Evolutionary conservation across 2,888 invertebrate genomes (phyloP).

Genomic region (Heliconius aoede): DNA sequence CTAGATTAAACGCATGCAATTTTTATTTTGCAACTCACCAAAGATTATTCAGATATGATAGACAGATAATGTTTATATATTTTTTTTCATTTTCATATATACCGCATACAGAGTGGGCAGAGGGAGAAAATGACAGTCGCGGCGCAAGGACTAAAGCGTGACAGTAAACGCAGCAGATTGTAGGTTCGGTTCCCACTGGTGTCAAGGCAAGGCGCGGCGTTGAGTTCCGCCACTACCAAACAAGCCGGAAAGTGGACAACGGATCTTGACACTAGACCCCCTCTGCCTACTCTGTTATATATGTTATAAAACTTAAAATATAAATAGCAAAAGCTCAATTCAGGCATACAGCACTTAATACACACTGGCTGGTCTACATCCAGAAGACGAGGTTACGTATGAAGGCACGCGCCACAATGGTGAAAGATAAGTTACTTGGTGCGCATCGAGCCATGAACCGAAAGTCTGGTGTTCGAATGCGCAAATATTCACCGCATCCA

Average conservation of each 20-base stretch:
- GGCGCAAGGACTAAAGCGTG: too few species aligned
- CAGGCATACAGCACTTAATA: constrained; percentile 33
- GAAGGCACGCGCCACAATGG: constrained; percentile 81
- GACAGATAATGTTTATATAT: not conserved
- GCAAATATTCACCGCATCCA: constrained; percentile 75
- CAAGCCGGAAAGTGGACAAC: too few species aligned
- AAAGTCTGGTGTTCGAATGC: constrained; percentile 82
- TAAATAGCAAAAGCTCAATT: not conserved
- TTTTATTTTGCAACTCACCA: constrained; percentile 72
- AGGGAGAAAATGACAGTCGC: too few species aligned
- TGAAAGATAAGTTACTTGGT: constrained; percentile 83
- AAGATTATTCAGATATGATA: constrained; percentile 54
- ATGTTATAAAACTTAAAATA: too few species aligned
- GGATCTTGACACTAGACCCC: too few species aligned
- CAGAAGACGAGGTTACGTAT: constrained; percentile 60
- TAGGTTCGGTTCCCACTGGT: too few species aligned
- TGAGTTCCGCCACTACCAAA: too few species aligned
- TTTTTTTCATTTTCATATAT: too few species aligned
- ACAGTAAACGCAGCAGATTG: too few species aligned
- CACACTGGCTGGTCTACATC: constrained; percentile 61
- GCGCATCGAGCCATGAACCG: constrained; percentile 83
- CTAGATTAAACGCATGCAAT: constrained; percentile 70
- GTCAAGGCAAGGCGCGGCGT: too few species aligned
- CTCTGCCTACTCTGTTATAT: too few species aligned
- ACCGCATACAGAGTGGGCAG: too few species aligned